A percentile compares a stretch with the other conserved stretches of the same genome.
Evolutionary conservation across 2,797 vertebrate genomes (phyloP).

Genomic region (Adrianichthys oophorus): DNA sequence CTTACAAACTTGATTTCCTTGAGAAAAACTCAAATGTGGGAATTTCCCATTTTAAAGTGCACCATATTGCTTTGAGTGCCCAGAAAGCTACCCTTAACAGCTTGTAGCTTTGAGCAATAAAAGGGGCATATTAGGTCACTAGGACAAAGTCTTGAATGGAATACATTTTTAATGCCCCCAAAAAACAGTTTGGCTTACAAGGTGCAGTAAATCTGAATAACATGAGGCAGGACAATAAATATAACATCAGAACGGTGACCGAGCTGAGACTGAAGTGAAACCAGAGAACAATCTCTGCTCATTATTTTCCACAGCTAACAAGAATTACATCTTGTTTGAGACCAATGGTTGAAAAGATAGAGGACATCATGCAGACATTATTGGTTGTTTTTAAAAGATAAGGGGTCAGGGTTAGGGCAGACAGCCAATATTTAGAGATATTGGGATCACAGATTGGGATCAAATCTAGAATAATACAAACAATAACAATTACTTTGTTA

Average conservation of each 20-base stretch:
- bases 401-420: no score
- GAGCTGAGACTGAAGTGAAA: neutral
- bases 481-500: no score
- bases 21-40: slow-evolving; percentile 13
- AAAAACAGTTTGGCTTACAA: slow-evolving; percentile 16
- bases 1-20: neutral
- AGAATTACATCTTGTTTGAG: slow-evolving; percentile 13
- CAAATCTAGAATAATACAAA: no score
- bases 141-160: slow-evolving; percentile 15
- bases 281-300: neutral
- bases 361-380: neutral
- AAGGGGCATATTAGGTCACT: slow-evolving; percentile 24
- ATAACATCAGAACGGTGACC: neutral
- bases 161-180: slow-evolving; percentile 35
- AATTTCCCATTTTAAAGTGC: slow-evolving; percentile 8
- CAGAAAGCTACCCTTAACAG: slow-evolving; percentile 37
- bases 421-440: no score
- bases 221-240: slow-evolving; percentile 12
- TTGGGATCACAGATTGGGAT: no score
- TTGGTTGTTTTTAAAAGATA: no score
- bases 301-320: slow-evolving; percentile 14
- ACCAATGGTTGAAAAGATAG: slow-evolving; percentile 1
- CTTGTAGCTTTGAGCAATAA: slow-evolving; percentile 47
- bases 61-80: slow-evolving; percentile 21
- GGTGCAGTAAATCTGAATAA: slow-evolving; percentile 8